Percentiles rank a stretch among this genome's conserved stretches.
These are phyloP conservation scores for Holcopasites calliopsidis DNA, from an alignment of 1,140 invertebrate genomes.

Conservation along the genomic window DNA sequence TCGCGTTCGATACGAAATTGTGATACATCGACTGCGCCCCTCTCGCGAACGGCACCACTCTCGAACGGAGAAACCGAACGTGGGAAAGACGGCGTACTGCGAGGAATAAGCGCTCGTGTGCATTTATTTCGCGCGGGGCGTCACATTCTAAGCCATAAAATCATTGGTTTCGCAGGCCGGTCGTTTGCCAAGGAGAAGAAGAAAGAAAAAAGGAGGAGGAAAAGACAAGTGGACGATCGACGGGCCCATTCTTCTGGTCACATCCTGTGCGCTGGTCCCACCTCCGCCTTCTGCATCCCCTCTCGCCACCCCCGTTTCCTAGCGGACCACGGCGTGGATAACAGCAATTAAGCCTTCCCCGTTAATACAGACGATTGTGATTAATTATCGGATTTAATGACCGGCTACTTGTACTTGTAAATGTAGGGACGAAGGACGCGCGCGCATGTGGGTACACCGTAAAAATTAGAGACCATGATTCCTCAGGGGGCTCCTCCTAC, in stretches of 20 bases:
- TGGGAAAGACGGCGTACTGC: not conserved
- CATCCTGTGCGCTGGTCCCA: constrained; percentile 59
- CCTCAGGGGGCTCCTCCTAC: constrained; percentile 49
- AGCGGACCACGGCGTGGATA: constrained; percentile 73
- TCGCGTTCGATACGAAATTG: no score
- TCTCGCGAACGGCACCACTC: no score
- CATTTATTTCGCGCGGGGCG: not conserved
- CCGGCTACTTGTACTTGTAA: constrained; percentile 75
- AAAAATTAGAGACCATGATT: constrained; percentile 79
- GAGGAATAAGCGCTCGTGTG: not conserved
- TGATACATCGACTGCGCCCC: no score
- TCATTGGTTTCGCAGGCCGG: constrained; percentile 54
- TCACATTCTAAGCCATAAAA: constrained; percentile 43
- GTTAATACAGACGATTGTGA: constrained; percentile 79
- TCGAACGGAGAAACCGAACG: not conserved
- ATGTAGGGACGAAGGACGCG: constrained; percentile 68
- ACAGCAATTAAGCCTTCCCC: constrained; percentile 78
- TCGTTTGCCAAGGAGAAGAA: constrained; percentile 56
- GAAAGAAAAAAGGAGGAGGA: constrained; percentile 2
- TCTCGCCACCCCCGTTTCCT: constrained; percentile 36
- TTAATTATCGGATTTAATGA: constrained; percentile 80
- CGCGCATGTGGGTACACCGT: constrained; percentile 73
- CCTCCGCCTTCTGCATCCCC: constrained; percentile 25
- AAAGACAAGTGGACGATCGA: constrained; percentile 58
- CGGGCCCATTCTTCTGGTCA: constrained; percentile 57